A percentile compares a stretch with the other conserved stretches of the same genome.
phyloP scores from a whole-genome alignment of 2,888 invertebrate species.

The Panorpa germanica region DNA sequence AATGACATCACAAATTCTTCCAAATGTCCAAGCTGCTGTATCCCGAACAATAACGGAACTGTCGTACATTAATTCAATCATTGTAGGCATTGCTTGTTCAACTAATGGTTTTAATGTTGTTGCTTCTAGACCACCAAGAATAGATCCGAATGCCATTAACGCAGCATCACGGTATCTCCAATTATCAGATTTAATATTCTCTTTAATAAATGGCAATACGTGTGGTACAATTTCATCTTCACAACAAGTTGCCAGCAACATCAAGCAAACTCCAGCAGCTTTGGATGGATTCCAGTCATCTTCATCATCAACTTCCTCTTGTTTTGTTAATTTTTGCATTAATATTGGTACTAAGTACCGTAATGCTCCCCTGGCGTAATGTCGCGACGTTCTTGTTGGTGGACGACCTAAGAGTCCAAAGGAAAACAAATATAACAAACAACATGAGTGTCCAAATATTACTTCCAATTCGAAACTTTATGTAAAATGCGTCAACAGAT shows the following conservation, averaged over 20 bases:
- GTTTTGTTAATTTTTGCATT: slow-evolving; percentile 85
- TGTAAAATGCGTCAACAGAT: no score
- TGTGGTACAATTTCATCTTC: slow-evolving; percentile 93
- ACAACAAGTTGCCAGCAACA: slow-evolving; percentile 92
- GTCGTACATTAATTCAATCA: slow-evolving; percentile 92
- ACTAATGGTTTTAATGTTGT: slow-evolving; percentile 79
- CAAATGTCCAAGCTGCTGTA: slow-evolving; percentile 97
- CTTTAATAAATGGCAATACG: slow-evolving; percentile 90
- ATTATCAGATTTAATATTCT: slow-evolving; percentile 81
- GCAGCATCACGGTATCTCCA: slow-evolving; percentile 94
- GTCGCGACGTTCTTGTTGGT: slow-evolving; percentile 81
- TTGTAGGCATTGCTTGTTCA: slow-evolving; percentile 89
- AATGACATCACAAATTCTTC: slow-evolving; percentile 91
- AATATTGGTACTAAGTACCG: slow-evolving; percentile 89
- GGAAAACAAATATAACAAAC: no score
- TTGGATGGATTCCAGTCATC: slow-evolving; percentile 99
- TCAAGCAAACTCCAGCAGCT: slow-evolving; percentile 96
- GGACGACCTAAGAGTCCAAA: slow-evolving; percentile 74
- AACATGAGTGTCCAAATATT: no score
- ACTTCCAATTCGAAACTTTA: no score
- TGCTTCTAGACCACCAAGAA: slow-evolving; percentile 79
- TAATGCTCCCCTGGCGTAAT: slow-evolving; percentile 96
- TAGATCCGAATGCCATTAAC: slow-evolving; percentile 94
- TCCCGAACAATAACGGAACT: slow-evolving; percentile 85
- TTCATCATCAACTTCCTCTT: slow-evolving; percentile 94